phyloP scores from a whole-genome alignment of 1,140 invertebrate species.

The Dufourea novaeangliae region DNA sequence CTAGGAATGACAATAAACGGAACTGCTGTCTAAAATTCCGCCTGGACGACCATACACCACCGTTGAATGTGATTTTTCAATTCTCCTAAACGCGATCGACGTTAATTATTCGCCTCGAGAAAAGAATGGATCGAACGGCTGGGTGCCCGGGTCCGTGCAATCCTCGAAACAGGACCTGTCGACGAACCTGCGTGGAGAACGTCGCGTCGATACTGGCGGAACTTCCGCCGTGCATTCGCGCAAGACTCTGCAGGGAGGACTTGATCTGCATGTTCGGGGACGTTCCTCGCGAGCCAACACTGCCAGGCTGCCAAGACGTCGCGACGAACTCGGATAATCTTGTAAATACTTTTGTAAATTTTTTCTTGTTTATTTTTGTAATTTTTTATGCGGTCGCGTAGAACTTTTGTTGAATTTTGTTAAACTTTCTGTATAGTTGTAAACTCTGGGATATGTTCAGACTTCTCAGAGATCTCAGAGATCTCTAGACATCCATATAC shows the following conservation, averaged over 20 bases:
- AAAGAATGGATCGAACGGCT: constrained; percentile 25
- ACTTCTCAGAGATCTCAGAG: too few species aligned
- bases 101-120: constrained; percentile 40
- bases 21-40: too few species aligned
- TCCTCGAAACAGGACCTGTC: constrained; percentile 12
- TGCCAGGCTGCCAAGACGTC: rapidly evolving
- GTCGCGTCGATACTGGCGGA: constrained; percentile 5
- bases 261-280: neutral
- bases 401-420: too few species aligned
- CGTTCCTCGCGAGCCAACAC: too few species aligned
- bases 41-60: too few species aligned
- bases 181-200: constrained; percentile 1
- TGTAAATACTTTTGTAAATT: too few species aligned
- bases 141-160: constrained; percentile 63
- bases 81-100: constrained; percentile 2
- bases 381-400: too few species aligned
- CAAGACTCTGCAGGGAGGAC: constrained; percentile 13
- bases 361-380: too few species aligned
- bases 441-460: too few species aligned
- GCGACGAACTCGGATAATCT: neutral
- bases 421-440: too few species aligned
- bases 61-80: neutral
- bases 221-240: constrained; percentile 17
- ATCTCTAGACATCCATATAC: too few species aligned
- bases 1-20: too few species aligned